phyloP scores from a whole-genome alignment of 2,113 vertebrate genomes.

The Oncorhynchus kisutch region DNA sequence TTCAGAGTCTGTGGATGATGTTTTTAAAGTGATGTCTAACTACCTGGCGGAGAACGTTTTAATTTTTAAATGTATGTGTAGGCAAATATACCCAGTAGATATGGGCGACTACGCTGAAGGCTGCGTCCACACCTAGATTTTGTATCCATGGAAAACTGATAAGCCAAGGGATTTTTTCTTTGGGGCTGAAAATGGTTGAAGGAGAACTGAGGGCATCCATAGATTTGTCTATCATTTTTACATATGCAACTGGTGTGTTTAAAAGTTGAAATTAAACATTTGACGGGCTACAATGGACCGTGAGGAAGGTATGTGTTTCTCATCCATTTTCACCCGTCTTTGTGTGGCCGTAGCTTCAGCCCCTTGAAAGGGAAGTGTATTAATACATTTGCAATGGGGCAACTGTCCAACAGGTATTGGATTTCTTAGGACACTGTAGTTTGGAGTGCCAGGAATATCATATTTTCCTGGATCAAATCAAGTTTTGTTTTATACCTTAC shows the following conservation, averaged over 20 bases:
- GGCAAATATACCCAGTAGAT: slow-evolving; percentile 1
- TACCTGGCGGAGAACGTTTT: neutral
- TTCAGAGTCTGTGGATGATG: slow-evolving; percentile 45
- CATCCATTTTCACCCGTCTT: neutral
- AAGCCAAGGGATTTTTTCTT: too few species aligned
- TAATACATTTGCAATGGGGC: slow-evolving; percentile 6
- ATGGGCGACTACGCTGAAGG: neutral
- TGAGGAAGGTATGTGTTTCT: slow-evolving; percentile 1
- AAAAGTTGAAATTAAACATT: too few species aligned
- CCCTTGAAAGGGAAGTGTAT: slow-evolving; percentile 14
- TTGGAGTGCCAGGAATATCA: slow-evolving; percentile 13
- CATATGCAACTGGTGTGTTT: too few species aligned
- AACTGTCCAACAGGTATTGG: slow-evolving; percentile 7
- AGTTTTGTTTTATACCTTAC: slow-evolving; percentile 5
- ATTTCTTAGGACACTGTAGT: slow-evolving; percentile 15
- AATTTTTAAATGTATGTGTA: slow-evolving; percentile 12
- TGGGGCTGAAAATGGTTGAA: too few species aligned
- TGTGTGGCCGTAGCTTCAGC: neutral
- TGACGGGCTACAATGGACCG: too few species aligned
- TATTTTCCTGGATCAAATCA: slow-evolving; percentile 1
- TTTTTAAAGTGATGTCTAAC: slow-evolving; percentile 44
- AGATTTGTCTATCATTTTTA: too few species aligned
- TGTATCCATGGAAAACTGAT: too few species aligned
- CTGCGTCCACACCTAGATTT: too few species aligned
- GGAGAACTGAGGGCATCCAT: too few species aligned